Evolutionary conservation across 1,140 invertebrate genomes (phyloP), one percentile per base, ranked within the genome.

Genomic region (Eulimnadia texana): DNA sequence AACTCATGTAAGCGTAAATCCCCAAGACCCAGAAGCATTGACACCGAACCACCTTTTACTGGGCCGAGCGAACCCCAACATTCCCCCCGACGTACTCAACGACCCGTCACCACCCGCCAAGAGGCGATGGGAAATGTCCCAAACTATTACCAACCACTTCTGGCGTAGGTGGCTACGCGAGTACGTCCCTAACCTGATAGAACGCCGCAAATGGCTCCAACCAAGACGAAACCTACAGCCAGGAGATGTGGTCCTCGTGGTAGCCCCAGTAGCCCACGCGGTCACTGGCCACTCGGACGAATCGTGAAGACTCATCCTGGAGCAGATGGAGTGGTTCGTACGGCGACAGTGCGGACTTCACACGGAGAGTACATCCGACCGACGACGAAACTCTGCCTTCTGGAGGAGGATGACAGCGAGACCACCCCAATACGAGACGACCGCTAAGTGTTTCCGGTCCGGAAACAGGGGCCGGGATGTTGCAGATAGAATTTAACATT

Each of bases 21-120:
- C 60, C 1, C 29, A 53, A 9, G 60, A 62, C 19, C 29, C 50
- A 11, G 60, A 55, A 16, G 33, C 27, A 9, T 24, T 64, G 2
- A 64, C 63, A 6, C 63, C 63, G 1, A 64, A 63, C 33, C 61
- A 64, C 25, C 49, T 64, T 10, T 19, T 63, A 2, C 22, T 57
- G 1, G 61, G 64, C 1, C 33, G 61, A 1, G 58, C 58, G 1
- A 59, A 50, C 10, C 58, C 58, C 1, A 50, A 59, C 13, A 6
- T 13, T n/a, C 58, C 58, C 11, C 20, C 24, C 2, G 58, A 59
- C 58, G 58, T 59, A 9, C n/a, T 50, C 3, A 3, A 9, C 2
- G 61, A 58, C 13, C 24, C 19, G 22, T 50, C 47, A 16, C 13
- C 63, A 1, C n/a, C n/a, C n/a, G n/a, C n/a, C n/a, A n/a, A n/a